A percentile compares a stretch with the other conserved stretches of the same genome.
These are phyloP conservation scores for Caretta caretta DNA, from an alignment of 2,113 vertebrate genomes.

Conservation along the genomic window DNA sequence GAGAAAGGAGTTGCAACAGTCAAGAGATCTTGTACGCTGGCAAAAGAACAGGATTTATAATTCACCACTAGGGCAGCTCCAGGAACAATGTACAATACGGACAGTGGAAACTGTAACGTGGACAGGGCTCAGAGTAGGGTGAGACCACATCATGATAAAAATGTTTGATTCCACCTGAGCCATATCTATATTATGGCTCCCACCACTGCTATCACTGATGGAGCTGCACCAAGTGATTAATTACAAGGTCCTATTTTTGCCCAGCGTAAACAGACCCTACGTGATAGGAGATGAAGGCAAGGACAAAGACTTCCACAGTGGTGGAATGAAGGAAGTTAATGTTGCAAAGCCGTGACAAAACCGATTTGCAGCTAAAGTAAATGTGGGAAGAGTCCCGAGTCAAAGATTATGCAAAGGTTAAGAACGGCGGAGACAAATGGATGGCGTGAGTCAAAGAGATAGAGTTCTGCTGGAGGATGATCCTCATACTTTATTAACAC, in stretches of 20 bases:
- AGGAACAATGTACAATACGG: background rate
- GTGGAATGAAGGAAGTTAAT: background rate
- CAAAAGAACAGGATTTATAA: background rate
- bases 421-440: background rate
- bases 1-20: background rate
- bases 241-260: too few species aligned
- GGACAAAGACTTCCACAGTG: background rate
- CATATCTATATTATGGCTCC: background rate
- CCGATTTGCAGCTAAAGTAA: background rate
- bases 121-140: too few species aligned
- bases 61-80: accelerated
- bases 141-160: accelerated
- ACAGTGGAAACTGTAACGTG: background rate
- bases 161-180: background rate
- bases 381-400: background rate
- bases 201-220: background rate
- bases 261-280: background rate
- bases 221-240: background rate
- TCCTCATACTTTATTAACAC: background rate
- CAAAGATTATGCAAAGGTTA: background rate
- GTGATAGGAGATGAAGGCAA: background rate
- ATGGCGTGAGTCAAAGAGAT: accelerated
- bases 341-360: background rate
- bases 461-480: background rate
- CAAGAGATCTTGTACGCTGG: background rate